Evolutionary conservation across 2,113 vertebrate species (phyloP).

Genomic region (Ahaetulla prasina): DNA sequence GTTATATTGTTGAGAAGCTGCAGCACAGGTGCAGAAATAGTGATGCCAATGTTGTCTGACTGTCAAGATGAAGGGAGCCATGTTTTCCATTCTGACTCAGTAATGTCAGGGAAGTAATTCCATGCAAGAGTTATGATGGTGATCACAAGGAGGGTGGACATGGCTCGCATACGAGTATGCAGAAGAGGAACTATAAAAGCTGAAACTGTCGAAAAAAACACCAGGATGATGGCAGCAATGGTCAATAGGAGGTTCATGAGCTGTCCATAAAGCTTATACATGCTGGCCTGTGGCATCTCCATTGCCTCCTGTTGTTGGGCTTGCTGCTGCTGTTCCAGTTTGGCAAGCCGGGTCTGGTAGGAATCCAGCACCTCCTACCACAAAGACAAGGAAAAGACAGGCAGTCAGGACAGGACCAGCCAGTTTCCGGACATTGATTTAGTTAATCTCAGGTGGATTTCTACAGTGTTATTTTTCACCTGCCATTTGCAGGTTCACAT

Average conservation of each 20-base stretch:
- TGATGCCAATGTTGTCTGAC: background rate
- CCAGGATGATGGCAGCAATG: conserved; percentile 12
- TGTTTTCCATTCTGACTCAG: conserved; percentile 3
- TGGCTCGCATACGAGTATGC: background rate
- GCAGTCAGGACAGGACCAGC: background rate
- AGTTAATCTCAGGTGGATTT: background rate
- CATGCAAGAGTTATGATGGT: conserved; percentile 15
- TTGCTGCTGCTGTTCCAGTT: conserved; percentile 37
- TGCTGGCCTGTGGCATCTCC: background rate
- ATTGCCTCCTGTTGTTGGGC: conserved; percentile 8
- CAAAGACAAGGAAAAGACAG: background rate
- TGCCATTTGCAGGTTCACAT: background rate
- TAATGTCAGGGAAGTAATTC: conserved; percentile 16
- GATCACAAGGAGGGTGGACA: background rate
- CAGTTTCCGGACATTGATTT: background rate
- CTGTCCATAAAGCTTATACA: background rate
- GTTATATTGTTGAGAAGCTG: background rate
- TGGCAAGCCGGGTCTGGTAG: conserved; percentile 34
- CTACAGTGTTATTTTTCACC: background rate
- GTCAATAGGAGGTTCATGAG: conserved; percentile 29
- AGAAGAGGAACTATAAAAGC: conserved; percentile 12
- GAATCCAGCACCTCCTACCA: conserved; percentile 47
- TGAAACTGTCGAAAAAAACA: background rate
- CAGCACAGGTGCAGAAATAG: background rate
- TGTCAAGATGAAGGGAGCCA: background rate